phyloP scores from a whole-genome alignment of 2,888 invertebrate species.

The Eristalis intricaria region DNA sequence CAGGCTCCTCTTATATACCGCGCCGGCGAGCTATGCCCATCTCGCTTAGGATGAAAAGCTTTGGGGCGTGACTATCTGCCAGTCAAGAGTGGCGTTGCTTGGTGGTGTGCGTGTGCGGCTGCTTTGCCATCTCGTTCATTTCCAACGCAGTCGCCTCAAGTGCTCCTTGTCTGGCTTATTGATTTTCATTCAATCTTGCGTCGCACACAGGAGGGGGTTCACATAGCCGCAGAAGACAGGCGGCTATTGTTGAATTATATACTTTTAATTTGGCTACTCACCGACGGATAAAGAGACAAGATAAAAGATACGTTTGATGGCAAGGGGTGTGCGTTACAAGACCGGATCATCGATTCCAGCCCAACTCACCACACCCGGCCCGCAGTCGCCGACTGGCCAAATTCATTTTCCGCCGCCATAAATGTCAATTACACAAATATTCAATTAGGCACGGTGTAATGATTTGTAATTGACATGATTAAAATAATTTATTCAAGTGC shows the following conservation, averaged over 20 bases:
- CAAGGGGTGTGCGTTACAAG: conserved; percentile 18
- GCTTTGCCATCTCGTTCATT: conserved; percentile 1
- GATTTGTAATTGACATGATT: conserved; percentile 69
- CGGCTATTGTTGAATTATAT: conserved; percentile 38
- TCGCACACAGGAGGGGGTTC: background rate
- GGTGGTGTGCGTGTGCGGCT: background rate
- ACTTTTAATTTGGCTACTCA: conserved; percentile 44
- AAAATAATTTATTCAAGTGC: conserved; percentile 65
- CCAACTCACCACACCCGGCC: conserved; percentile 31
- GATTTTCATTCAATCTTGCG: conserved; percentile 39
- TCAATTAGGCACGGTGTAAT: conserved; percentile 64
- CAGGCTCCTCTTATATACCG: conserved; percentile 13
- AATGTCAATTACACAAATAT: conserved; percentile 68
- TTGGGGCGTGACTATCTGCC: conserved; percentile 60
- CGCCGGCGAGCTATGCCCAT: conserved; percentile 14
- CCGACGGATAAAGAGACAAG: conserved; percentile 22
- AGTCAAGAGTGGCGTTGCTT: conserved; percentile 30
- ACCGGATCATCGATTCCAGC: conserved; percentile 16
- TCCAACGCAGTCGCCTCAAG: background rate
- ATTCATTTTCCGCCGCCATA: conserved; percentile 43
- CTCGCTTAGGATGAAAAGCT: conserved; percentile 46
- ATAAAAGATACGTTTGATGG: conserved; percentile 21
- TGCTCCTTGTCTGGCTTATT: conserved; percentile 52
- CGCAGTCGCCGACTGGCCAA: conserved; percentile 8
- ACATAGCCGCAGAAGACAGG: conserved; percentile 8